A percentile compares a stretch with the other conserved stretches of the same genome.
Evolutionary conservation across 2,888 invertebrate species (phyloP).

Genomic region (Mimas tiliae): DNA sequence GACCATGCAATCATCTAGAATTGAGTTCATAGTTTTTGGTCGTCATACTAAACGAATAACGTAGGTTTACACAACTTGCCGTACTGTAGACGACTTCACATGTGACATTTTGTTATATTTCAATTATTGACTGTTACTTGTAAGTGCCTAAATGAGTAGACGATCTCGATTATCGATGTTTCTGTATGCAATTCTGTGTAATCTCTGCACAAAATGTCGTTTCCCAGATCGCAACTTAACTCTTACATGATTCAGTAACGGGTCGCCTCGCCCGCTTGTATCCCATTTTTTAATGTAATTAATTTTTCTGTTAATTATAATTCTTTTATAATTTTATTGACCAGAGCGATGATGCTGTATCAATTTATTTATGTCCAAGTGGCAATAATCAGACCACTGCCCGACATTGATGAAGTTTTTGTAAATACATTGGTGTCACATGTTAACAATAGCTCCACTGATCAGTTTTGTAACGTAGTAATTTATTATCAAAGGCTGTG

Average conservation of each 20-base stretch:
- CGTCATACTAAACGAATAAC: neutral
- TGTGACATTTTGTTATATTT: slow-evolving; percentile 21
- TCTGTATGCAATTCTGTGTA: slow-evolving; percentile 30
- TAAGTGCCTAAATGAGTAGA: slow-evolving; percentile 41
- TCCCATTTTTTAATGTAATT: slow-evolving; percentile 10
- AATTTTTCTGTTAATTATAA: slow-evolving; percentile 23
- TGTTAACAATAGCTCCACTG: slow-evolving; percentile 77
- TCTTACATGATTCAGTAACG: neutral
- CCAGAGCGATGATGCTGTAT: slow-evolving; percentile 24
- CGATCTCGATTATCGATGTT: slow-evolving; percentile 39
- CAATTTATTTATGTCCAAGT: slow-evolving; percentile 25
- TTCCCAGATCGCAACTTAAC: slow-evolving; percentile 35
- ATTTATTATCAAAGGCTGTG: slow-evolving; percentile 83
- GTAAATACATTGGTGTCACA: slow-evolving; percentile 79
- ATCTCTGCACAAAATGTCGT: slow-evolving; percentile 35
- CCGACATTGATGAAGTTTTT: slow-evolving; percentile 63
- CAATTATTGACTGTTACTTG: slow-evolving; percentile 34
- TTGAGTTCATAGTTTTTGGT: slow-evolving; percentile 3
- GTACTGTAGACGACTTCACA: slow-evolving; percentile 11
- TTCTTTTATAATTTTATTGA: slow-evolving; percentile 29
- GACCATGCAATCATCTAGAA: slow-evolving; percentile 7
- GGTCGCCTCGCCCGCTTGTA: slow-evolving; percentile 1
- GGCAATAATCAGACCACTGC: slow-evolving; percentile 60
- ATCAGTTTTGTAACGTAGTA: slow-evolving; percentile 82
- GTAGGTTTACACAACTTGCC: neutral